Percentiles rank a stretch among this genome's conserved stretches.
phyloP scores from a whole-genome alignment of 2,113 vertebrate genomes.

The Podilymbus podiceps region DNA sequence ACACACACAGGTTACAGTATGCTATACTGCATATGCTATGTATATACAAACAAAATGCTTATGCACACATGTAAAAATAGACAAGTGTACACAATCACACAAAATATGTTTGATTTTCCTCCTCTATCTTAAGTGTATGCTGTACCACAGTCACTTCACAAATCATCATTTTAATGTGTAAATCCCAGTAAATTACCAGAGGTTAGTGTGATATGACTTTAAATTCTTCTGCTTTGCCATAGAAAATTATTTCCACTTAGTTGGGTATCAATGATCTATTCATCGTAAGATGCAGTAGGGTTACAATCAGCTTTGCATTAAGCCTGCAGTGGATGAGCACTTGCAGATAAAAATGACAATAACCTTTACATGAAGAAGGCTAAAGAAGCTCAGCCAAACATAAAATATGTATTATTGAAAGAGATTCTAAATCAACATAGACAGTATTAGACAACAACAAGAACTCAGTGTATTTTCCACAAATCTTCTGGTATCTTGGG shows the following conservation, averaged over 20 bases:
- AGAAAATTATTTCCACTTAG: conserved; percentile 94
- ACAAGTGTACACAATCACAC: background rate
- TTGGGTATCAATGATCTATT: conserved; percentile 90
- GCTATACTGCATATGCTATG: background rate
- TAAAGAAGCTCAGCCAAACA: conserved; percentile 51
- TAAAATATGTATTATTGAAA: conserved; percentile 7
- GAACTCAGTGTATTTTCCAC: conserved; percentile 39
- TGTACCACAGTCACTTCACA: conserved; percentile 36
- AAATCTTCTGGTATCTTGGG: conserved; percentile 45
- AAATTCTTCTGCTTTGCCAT: conserved; percentile 83
- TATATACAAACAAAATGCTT: conserved; percentile 21
- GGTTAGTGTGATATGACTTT: conserved; percentile 79
- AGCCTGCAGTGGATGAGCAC: conserved; percentile 75
- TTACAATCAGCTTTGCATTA: conserved; percentile 77
- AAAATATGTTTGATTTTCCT: background rate
- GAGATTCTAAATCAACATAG: conserved; percentile 4
- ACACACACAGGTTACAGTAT: background rate
- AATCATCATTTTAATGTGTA: conserved; percentile 72
- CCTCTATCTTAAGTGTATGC: background rate
- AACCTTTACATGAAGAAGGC: conserved; percentile 62
- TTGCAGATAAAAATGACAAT: conserved; percentile 67
- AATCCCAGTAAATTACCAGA: conserved; percentile 77
- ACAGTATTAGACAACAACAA: conserved; percentile 28
- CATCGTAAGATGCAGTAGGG: conserved; percentile 76
- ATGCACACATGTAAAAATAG: background rate